phyloP scores from a whole-genome alignment of 2,888 invertebrate species.

The Ganaspis brasiliensis region DNA sequence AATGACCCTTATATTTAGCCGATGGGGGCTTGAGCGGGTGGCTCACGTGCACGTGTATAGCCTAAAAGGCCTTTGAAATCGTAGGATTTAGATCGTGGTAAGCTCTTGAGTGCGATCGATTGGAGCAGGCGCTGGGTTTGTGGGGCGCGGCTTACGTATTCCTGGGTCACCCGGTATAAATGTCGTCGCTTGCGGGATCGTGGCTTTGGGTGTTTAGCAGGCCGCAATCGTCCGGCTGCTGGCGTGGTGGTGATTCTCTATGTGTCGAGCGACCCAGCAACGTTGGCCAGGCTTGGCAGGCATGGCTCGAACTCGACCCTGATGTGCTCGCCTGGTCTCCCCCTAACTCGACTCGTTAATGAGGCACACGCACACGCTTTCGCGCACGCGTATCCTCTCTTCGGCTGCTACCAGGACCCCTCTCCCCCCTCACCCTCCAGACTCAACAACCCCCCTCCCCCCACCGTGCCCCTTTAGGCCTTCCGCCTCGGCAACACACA shows the following conservation, averaged over 20 bases:
- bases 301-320: constrained; percentile 54
- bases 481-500: constrained; percentile 64
- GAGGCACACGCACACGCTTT: constrained; percentile 74
- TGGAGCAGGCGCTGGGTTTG: constrained; percentile 30
- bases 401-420: constrained; percentile 56
- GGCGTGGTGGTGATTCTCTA: constrained; percentile 71
- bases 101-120: constrained; percentile 33
- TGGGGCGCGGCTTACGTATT: constrained; percentile 45
- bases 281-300: constrained; percentile 61
- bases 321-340: constrained; percentile 60
- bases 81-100: constrained; percentile 38
- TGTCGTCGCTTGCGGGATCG: constrained; percentile 73
- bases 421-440: constrained; percentile 45
- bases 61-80: constrained; percentile 35
- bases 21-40: not conserved
- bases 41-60: not conserved
- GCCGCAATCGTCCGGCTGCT: constrained; percentile 73
- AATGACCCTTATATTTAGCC: no score
- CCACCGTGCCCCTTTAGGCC: no score
- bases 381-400: constrained; percentile 71
- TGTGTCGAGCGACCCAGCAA: constrained; percentile 62
- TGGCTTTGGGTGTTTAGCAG: constrained; percentile 76
- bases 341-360: constrained; percentile 71
- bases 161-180: constrained; percentile 73
- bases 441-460: constrained; percentile 36